Percentiles rank a stretch among this genome's conserved stretches.
These are phyloP conservation scores for Sinocyclocheilus maitianheensis DNA, from an alignment of 2,113 vertebrate genomes.

Conservation along the genomic window DNA sequence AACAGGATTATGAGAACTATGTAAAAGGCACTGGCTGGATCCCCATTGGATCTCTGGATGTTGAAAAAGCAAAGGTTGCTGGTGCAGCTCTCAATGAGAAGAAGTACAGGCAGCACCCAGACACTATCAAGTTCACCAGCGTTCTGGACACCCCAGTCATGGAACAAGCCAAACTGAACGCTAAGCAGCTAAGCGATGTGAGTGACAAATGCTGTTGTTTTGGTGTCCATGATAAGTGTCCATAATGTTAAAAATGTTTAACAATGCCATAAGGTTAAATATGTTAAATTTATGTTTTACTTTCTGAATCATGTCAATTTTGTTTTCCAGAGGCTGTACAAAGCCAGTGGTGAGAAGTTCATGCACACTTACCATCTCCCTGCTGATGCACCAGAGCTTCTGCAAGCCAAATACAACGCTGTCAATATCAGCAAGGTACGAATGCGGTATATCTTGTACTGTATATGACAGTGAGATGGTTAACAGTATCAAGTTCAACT, in stretches of 20 bases:
- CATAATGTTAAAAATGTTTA: not conserved
- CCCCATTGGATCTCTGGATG: constrained; percentile 87
- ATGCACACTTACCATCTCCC: constrained; percentile 87
- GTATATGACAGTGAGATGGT: no score
- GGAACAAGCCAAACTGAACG: constrained; percentile 88
- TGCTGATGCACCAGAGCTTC: constrained; percentile 83
- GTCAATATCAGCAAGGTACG: constrained; percentile 88
- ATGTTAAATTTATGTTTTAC: not conserved
- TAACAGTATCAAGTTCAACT: not conserved
- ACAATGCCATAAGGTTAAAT: not conserved
- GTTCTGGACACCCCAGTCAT: constrained; percentile 82
- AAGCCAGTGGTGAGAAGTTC: constrained; percentile 86
- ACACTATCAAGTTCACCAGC: constrained; percentile 86
- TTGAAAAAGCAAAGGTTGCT: constrained; percentile 83
- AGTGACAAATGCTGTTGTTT: constrained; percentile 53
- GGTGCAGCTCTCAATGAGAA: constrained; percentile 81
- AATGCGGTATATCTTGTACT: constrained; percentile 2
- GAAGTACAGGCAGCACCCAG: constrained; percentile 86
- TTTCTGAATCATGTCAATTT: constrained; percentile 15
- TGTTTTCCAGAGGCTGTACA: constrained; percentile 84
- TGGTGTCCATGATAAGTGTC: not conserved
- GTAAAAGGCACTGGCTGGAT: constrained; percentile 89
- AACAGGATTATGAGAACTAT: constrained; percentile 82
- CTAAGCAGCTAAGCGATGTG: constrained; percentile 84
- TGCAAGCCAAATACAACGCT: constrained; percentile 90